These are phyloP conservation scores for Hipparchia semele DNA, from an alignment of 2,888 invertebrate genomes.

Conservation along the genomic window DNA sequence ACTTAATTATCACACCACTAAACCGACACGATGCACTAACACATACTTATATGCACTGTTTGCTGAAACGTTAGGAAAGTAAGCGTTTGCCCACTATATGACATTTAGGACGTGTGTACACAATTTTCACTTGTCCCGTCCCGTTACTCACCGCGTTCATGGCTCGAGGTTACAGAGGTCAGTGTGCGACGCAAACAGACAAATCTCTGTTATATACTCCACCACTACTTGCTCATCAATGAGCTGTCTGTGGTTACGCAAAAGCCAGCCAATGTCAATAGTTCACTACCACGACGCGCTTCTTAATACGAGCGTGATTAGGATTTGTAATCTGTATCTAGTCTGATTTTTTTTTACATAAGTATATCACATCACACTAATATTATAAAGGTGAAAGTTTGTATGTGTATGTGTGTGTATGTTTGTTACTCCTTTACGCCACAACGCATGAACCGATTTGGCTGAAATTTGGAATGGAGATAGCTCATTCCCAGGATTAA, in stretches of 20 bases:
- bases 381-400: too few species aligned
- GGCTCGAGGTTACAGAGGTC: conserved; percentile 56
- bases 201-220: conserved; percentile 70
- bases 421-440: too few species aligned
- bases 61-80: conserved; percentile 34
- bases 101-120: conserved; percentile 45
- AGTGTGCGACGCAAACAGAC: conserved; percentile 57
- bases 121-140: conserved; percentile 46
- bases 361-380: too few species aligned
- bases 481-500: too few species aligned
- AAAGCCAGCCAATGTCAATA: conserved; percentile 42
- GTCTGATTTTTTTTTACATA: too few species aligned
- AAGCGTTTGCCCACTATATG: conserved; percentile 46
- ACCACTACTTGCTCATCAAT: conserved; percentile 50
- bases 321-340: background rate
- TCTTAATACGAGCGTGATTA: background rate
- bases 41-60: conserved; percentile 38
- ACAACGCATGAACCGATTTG: too few species aligned
- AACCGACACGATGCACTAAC: conserved; percentile 5
- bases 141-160: conserved; percentile 76
- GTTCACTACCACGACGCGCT: background rate
- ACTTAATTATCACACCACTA: background rate
- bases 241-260: conserved; percentile 48
- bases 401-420: too few species aligned
- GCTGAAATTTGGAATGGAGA: too few species aligned